Conservation (phyloP, 2,113 vertebrate genomes). For the Vulpes ferrilata region DNA sequence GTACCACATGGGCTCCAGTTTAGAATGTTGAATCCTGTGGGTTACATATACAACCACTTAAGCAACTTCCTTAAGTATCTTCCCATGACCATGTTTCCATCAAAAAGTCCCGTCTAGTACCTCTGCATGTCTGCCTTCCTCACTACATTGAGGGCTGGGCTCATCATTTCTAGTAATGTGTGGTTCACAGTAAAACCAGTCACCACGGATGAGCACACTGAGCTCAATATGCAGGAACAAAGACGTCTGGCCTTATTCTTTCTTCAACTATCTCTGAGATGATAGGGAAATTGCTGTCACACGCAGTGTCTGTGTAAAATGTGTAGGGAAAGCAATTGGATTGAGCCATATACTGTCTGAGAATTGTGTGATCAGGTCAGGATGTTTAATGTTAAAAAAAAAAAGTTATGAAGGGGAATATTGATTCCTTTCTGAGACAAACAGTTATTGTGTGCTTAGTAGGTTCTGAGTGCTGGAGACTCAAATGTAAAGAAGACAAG, state of each 20-base stretch:
- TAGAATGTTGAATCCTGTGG: background rate
- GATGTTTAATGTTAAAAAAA: background rate
- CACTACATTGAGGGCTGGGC: background rate
- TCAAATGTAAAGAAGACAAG: constrained; percentile 28
- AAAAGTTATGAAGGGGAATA: constrained; percentile 13
- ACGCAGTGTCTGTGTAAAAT: background rate
- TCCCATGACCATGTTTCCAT: background rate
- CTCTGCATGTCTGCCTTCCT: background rate
- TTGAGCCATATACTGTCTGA: background rate
- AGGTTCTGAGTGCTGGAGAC: background rate
- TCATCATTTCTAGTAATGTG: background rate
- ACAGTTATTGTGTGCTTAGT: background rate
- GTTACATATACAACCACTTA: background rate
- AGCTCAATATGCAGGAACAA: background rate
- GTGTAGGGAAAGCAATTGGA: background rate
- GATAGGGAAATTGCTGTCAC: background rate
- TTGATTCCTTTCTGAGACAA: background rate
- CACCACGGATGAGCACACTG: background rate
- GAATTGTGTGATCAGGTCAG: background rate
- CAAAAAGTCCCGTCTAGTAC: background rate
- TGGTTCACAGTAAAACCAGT: background rate
- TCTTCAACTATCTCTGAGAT: constrained; percentile 19
- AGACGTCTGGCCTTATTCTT: background rate
- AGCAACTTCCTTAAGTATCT: background rate
- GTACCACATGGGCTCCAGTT: background rate